Conservation (phyloP, 2,797 vertebrate genomes). For the Acridotheres tristis region DNA sequence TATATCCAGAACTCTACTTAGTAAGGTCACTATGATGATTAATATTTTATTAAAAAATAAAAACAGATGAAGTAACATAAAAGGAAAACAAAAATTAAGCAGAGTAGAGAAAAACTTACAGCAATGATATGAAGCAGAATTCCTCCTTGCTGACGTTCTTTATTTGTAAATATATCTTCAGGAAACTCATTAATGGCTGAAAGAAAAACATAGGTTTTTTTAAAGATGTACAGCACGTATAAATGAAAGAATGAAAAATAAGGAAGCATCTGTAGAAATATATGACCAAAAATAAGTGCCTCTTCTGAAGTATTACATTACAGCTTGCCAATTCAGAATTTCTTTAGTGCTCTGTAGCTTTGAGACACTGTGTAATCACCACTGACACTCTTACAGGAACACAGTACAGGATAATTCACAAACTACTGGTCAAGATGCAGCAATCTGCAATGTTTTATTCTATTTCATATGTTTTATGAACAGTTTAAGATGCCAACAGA, state of each 20-base stretch:
- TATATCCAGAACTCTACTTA: neutral
- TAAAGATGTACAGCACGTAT: neutral
- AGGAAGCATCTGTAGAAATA: neutral
- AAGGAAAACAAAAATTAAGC: neutral
- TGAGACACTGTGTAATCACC: neutral
- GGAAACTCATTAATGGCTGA: constrained; percentile 95
- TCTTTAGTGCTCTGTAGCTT: neutral
- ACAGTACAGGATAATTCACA: neutral
- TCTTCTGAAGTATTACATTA: neutral
- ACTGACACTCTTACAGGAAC: neutral
- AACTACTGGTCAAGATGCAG: neutral
- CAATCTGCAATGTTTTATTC: neutral
- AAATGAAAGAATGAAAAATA: neutral
- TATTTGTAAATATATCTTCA: constrained; percentile 87
- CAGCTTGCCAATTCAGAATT: neutral
- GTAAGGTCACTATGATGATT: neutral
- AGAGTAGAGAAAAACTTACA: constrained; percentile 77
- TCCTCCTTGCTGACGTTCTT: constrained; percentile 86
- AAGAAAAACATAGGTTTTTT: constrained; percentile 43
- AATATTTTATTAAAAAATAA: neutral
- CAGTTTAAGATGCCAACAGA: neutral
- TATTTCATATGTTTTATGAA: neutral
- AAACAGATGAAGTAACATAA: neutral
- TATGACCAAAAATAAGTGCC: neutral
- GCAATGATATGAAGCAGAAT: constrained; percentile 89